These are phyloP conservation scores for Ectemnius lituratus DNA, from an alignment of 2,888 invertebrate species.

Conservation along the genomic window DNA sequence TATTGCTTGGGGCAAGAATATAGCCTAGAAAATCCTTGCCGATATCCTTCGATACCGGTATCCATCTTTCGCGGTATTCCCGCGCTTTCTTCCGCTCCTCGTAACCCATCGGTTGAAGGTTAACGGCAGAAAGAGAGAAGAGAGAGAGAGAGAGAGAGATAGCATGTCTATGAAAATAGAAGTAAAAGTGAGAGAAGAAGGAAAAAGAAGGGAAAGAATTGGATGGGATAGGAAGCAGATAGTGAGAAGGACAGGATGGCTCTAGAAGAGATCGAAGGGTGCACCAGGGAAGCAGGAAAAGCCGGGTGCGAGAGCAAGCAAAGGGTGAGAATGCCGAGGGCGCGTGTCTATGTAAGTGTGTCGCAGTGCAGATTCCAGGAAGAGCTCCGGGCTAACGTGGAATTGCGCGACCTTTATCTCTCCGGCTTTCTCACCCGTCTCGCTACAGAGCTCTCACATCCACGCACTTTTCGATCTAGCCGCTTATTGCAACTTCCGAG, in stretches of 20 bases:
- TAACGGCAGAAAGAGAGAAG: conserved; percentile 22
- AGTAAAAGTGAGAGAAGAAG: neutral
- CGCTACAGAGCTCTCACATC: neutral
- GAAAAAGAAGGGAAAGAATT: conserved; percentile 3
- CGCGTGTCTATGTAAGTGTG: conserved; percentile 54
- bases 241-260: neutral
- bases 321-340: conserved; percentile 33
- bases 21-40: conserved; percentile 59
- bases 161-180: no score
- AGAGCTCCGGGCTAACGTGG: conserved; percentile 45
- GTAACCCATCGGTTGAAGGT: conserved; percentile 37
- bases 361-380: conserved; percentile 60
- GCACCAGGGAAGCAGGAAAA: conserved; percentile 27
- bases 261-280: conserved; percentile 1
- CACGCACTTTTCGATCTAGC: conserved; percentile 2
- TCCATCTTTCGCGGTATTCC: conserved; percentile 58
- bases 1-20: conserved; percentile 59
- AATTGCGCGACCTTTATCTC: conserved; percentile 49
- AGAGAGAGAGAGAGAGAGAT: neutral
- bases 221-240: conserved; percentile 17
- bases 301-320: conserved; percentile 21
- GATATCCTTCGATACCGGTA: conserved; percentile 60
- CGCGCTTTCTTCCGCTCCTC: conserved; percentile 36
- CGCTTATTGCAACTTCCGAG: neutral
- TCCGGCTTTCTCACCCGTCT: conserved; percentile 21